Percentiles rank a stretch among this genome's conserved stretches.
Conservation (phyloP, 2,797 vertebrate species). For the Lagocephalus sceleratus region DNA sequence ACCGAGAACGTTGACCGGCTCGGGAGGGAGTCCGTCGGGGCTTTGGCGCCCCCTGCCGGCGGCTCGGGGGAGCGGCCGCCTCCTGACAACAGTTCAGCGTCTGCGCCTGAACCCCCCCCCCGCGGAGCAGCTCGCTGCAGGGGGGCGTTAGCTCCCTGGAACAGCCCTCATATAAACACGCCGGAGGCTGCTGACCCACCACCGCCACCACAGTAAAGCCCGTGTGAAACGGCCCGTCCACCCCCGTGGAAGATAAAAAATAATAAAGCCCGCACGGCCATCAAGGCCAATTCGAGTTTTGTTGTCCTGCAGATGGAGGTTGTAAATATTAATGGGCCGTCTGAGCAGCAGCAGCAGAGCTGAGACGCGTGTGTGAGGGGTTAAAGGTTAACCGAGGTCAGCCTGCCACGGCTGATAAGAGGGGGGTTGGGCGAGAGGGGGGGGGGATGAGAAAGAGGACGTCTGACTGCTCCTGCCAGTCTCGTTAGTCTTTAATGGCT, state of each 20-base stretch:
- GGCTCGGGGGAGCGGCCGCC: constrained; percentile 12
- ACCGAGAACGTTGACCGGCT: too few species aligned
- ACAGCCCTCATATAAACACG: constrained; percentile 16
- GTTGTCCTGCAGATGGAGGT: constrained; percentile 46
- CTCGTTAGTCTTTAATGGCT: constrained; percentile 62
- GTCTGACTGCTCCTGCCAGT: constrained; percentile 13
- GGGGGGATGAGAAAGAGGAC: too few species aligned
- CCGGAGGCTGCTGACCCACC: constrained; percentile 22
- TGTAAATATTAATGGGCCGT: constrained; percentile 61
- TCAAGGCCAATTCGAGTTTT: constrained; percentile 34
- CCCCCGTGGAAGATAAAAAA: neutral
- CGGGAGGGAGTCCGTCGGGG: neutral
- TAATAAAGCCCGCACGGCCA: neutral
- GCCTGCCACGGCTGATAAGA: constrained; percentile 46
- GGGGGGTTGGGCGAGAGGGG: too few species aligned
- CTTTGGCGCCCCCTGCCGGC: constrained; percentile 58
- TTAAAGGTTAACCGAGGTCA: constrained; percentile 52
- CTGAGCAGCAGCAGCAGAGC: constrained; percentile 25
- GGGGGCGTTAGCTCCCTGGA: constrained; percentile 12
- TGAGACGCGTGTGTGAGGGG: constrained; percentile 15
- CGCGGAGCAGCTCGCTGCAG: neutral
- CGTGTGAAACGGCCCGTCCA: constrained; percentile 4
- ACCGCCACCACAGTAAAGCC: constrained; percentile 5
- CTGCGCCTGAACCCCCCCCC: neutral
- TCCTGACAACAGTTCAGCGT: neutral